Conservation (phyloP, 2,797 vertebrate species). For the Scomberomorus guttatus region DNA sequence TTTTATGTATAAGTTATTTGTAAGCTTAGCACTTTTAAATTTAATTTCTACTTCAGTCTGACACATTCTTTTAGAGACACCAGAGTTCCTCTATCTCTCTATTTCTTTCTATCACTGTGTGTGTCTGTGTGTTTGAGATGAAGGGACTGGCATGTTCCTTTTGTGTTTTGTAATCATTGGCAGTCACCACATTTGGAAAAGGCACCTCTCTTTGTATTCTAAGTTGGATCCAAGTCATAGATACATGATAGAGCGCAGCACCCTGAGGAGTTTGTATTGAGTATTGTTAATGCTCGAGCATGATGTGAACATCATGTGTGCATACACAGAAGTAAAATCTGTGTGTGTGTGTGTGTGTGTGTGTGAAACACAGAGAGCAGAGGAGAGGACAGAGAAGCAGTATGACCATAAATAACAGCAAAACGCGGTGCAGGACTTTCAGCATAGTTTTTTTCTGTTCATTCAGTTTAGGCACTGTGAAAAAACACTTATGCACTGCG, state of each 20-base stretch:
- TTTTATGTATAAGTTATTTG: constrained; percentile 41
- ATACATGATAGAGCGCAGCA: constrained; percentile 1
- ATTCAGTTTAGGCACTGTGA: too few species aligned
- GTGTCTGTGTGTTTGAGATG: constrained; percentile 21
- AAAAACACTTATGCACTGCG: too few species aligned
- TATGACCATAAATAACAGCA: too few species aligned
- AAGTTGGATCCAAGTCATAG: constrained; percentile 17
- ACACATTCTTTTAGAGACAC: constrained; percentile 9
- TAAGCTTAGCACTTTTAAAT: constrained; percentile 33
- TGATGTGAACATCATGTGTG: constrained; percentile 17
- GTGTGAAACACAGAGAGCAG: too few species aligned
- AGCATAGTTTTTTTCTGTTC: too few species aligned
- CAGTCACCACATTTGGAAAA: constrained; percentile 32
- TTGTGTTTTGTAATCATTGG: constrained; percentile 32
- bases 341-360: constrained; percentile 15
- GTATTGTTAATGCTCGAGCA: constrained; percentile 12
- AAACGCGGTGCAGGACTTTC: too few species aligned
- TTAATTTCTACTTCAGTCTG: constrained; percentile 24
- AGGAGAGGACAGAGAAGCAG: too few species aligned
- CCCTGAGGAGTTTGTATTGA: not conserved
- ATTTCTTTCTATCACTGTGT: not conserved
- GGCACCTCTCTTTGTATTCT: constrained; percentile 7
- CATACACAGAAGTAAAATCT: not conserved
- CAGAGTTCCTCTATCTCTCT: not conserved
- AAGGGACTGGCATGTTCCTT: constrained; percentile 18